Percentiles rank a stretch among this genome's conserved stretches.
These are phyloP conservation scores for Desmodus rotundus DNA, from an alignment of 2,113 vertebrate genomes.

Conservation along the genomic window DNA sequence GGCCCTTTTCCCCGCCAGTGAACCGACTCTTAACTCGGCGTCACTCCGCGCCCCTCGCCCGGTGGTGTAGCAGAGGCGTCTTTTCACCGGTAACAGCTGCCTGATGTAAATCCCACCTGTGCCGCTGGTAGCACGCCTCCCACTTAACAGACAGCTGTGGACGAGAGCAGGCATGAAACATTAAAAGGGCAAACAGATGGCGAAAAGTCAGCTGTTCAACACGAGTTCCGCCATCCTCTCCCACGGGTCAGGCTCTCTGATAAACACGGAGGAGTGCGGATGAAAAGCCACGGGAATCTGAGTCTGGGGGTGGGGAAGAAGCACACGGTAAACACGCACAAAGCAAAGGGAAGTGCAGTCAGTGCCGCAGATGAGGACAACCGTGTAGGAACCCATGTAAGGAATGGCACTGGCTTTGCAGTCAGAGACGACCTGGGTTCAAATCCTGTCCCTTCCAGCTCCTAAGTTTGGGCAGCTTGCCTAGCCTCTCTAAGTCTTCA, in stretches of 20 bases:
- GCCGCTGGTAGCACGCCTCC: slow-evolving; percentile 10
- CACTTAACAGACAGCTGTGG: slow-evolving; percentile 28
- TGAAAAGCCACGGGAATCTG: neutral
- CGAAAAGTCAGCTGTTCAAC: neutral
- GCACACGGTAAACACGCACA: neutral
- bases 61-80: neutral
- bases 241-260: neutral
- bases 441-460: neutral
- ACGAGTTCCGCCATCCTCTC: neutral
- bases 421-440: neutral
- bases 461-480: neutral
- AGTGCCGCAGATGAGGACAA: rapidly evolving
- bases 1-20: neutral
- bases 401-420: neutral
- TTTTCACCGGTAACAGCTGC: slow-evolving; percentile 9
- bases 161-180: neutral
- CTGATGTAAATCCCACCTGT: slow-evolving; percentile 37
- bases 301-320: no score
- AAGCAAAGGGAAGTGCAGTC: rapidly evolving
- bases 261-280: neutral
- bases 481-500: neutral
- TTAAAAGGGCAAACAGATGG: neutral
- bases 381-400: neutral
- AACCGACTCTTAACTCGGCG: neutral
- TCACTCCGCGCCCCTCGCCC: neutral